Evolutionary conservation across 2,888 invertebrate genomes (phyloP).

Genomic region (Agrypnus murinus): DNA sequence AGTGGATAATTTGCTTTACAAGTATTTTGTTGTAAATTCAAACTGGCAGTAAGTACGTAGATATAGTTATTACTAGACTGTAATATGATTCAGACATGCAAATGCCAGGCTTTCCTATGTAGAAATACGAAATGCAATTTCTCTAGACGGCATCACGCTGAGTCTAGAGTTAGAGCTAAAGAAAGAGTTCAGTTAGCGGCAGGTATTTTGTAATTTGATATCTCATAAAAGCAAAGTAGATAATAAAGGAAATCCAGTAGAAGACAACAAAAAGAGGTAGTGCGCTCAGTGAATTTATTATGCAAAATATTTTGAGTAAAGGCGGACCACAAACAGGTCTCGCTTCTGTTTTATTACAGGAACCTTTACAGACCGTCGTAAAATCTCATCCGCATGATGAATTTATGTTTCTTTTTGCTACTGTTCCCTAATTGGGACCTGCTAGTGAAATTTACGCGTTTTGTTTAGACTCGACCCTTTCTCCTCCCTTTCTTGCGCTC

Average conservation of each 20-base stretch:
- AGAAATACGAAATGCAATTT: slow-evolving; percentile 16
- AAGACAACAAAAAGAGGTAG: slow-evolving; percentile 42
- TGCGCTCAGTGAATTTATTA: slow-evolving; percentile 57
- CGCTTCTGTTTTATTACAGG: slow-evolving; percentile 54
- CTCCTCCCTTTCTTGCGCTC: slow-evolving; percentile 54
- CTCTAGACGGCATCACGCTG: slow-evolving; percentile 12
- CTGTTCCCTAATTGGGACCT: slow-evolving; percentile 57
- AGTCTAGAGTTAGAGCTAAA: too few relatives aligned
- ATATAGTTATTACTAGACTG: too few relatives aligned
- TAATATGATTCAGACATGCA: slow-evolving; percentile 17
- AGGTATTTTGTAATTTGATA: slow-evolving; percentile 45
- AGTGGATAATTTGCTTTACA: slow-evolving; percentile 33
- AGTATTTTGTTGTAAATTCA: slow-evolving; percentile 15
- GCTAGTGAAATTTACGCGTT: slow-evolving; percentile 59
- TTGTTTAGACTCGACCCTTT: slow-evolving; percentile 55
- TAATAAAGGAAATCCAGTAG: slow-evolving; percentile 47
- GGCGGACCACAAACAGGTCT: slow-evolving; percentile 57
- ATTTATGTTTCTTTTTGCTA: slow-evolving; percentile 60
- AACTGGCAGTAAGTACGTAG: neutral
- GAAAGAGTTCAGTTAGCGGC: slow-evolving; percentile 9
- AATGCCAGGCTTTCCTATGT: neutral
- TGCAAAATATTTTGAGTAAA: slow-evolving; percentile 60
- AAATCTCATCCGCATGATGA: slow-evolving; percentile 60
- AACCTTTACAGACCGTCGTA: slow-evolving; percentile 54
- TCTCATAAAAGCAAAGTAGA: slow-evolving; percentile 45